These are phyloP conservation scores for Andrena dorsata DNA, from an alignment of 2,888 invertebrate genomes.

Conservation along the genomic window DNA sequence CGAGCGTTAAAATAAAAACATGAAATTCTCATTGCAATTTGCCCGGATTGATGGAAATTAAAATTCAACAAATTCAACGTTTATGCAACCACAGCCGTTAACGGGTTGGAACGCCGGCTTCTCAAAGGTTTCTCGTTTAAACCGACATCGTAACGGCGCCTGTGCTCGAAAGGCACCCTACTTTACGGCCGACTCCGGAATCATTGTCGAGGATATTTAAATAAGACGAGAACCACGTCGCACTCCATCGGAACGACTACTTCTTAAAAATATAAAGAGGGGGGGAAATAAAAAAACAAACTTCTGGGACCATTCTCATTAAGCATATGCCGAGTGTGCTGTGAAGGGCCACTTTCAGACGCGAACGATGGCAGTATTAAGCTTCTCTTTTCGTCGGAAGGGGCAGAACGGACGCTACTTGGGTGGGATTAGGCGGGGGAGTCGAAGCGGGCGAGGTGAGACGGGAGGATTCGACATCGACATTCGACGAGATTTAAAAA, in stretches of 20 bases:
- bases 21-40: too few relatives aligned
- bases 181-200: constrained; percentile 35
- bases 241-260: constrained; percentile 58
- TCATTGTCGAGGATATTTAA: constrained; percentile 38
- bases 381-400: constrained; percentile 67
- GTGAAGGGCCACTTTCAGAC: constrained; percentile 65
- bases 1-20: too few relatives aligned
- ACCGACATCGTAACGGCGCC: constrained; percentile 40
- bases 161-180: constrained; percentile 40
- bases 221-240: constrained; percentile 48
- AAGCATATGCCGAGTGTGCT: constrained; percentile 72
- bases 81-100: neutral
- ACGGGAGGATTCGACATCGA: constrained; percentile 5
- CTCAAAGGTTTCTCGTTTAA: neutral
- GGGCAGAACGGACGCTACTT: neutral
- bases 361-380: constrained; percentile 75
- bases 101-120: neutral
- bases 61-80: too few relatives aligned
- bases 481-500: constrained; percentile 30
- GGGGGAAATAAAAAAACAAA: constrained; percentile 55
- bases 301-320: constrained; percentile 83
- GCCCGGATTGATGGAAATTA: too few relatives aligned
- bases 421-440: neutral
- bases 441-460: constrained; percentile 17
- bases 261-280: constrained; percentile 71